Evolutionary conservation across 2,113 vertebrate species (phyloP), one percentile per base, ranked within the genome.

Genomic region (Colinus virginianus): DNA sequence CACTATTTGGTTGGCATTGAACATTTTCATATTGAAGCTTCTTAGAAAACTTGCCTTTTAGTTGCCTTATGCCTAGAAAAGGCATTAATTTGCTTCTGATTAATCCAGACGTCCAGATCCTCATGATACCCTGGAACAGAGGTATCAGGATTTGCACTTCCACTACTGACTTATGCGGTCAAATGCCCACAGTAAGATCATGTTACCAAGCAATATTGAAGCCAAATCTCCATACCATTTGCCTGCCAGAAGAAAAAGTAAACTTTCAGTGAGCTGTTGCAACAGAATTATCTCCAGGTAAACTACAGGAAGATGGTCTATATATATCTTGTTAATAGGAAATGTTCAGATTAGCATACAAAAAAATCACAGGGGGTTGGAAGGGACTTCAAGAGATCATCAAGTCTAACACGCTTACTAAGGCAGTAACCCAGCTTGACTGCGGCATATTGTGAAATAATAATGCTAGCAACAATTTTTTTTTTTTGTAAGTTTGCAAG

Each of bases 61-160:
- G 78, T 93, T 87, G 51, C 59, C 25, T 79, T 59, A 78, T 94
- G 87, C 70, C 74, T 90, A 59, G 71, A 36, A 49, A 88, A 90
- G 56, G 20, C 86, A 89, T 91, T 83, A 97, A 64, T 16, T 25
- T 7, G 55, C 36, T 92, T 91, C 78, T 97, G 95, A 93, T 64
- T 43, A 59, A 84, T 96, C 81, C 95, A 96, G 94, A 92, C 80
- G 53, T 93, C 94, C 92, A 93, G 69, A 72, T 93, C 64, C 80
- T 94, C 77, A 69, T 12, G 34, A 66, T 79, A 86, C 36, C 61
- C 55, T 95, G 87, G 88, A 93, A 48, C 43, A 88, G 51, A 79
- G 25, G 22, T 17, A 4, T 71, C 53, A 61, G 58, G 25, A 30
- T 85, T 96, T 84, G 68, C 15, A 28, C 36, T n/a, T 89, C 10